Evolutionary conservation across 2,113 vertebrate genomes (phyloP).

Genomic region (Microcebus murinus): DNA sequence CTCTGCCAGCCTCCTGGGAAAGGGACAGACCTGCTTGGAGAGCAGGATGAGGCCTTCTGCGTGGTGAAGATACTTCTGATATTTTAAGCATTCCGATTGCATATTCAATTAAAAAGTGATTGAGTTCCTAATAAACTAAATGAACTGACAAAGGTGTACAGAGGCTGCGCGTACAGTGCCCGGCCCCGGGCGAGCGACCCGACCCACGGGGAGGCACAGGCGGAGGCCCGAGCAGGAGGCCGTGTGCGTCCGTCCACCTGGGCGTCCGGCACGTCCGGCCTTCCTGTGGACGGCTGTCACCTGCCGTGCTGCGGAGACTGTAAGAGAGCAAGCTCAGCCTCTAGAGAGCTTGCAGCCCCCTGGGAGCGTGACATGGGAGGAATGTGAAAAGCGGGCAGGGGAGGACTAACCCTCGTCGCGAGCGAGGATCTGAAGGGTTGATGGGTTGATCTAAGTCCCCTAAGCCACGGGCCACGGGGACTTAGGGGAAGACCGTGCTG

Average conservation of each 20-base stretch:
- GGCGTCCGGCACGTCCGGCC: accelerated
- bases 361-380: background rate
- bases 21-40: background rate
- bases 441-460: background rate
- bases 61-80: background rate
- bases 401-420: background rate
- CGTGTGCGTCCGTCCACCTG: background rate
- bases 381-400: background rate
- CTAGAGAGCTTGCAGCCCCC: background rate
- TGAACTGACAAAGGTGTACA: background rate
- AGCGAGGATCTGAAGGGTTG: background rate
- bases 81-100: background rate
- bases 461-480: background rate
- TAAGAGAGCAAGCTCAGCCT: background rate
- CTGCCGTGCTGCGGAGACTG: too few species aligned
- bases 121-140: background rate
- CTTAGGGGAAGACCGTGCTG: background rate
- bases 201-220: background rate
- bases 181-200: background rate
- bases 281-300: accelerated
- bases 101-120: background rate
- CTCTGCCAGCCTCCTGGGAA: too few species aligned
- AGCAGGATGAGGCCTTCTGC: background rate
- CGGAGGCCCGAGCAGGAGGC: accelerated
- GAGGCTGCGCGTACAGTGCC: background rate